Conservation (phyloP, 2,797 vertebrate genomes). For the Gambelia wislizenii region DNA sequence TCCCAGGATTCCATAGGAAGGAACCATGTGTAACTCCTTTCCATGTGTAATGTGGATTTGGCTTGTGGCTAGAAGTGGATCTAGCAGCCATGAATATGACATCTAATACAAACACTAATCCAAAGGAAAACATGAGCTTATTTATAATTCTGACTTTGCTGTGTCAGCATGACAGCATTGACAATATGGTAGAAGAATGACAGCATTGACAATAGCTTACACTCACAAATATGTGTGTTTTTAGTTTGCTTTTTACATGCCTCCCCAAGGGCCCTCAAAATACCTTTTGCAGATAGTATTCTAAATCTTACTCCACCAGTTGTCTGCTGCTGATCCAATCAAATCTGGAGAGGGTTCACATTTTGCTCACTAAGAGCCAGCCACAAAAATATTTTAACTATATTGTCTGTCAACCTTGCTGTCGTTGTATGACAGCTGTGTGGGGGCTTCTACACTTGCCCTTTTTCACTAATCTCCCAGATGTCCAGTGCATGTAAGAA, state of each 20-base stretch:
- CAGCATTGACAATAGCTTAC: background rate
- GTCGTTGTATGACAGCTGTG: background rate
- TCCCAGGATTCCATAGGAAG: too few species aligned
- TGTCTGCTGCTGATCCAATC: background rate
- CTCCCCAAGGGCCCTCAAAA: background rate
- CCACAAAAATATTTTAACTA: constrained; percentile 15
- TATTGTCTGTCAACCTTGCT: background rate
- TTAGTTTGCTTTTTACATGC: background rate
- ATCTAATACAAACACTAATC: background rate
- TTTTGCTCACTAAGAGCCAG: background rate
- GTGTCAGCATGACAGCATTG: background rate
- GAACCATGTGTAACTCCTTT: too few species aligned
- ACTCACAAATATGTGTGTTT: background rate
- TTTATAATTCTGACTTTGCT: background rate
- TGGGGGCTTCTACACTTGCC: constrained; percentile 2
- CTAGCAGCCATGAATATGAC: background rate
- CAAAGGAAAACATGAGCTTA: background rate
- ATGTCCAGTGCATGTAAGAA: background rate
- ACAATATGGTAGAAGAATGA: background rate
- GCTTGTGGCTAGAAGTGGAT: too few species aligned
- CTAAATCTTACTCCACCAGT: background rate
- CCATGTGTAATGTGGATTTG: too few species aligned
- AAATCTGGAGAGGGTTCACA: background rate
- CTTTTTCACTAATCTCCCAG: background rate
- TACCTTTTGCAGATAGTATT: background rate